Percentiles rank a stretch among this genome's conserved stretches.
Evolutionary conservation across 2,113 vertebrate genomes (phyloP).

Genomic region (Cheilinus undulatus): DNA sequence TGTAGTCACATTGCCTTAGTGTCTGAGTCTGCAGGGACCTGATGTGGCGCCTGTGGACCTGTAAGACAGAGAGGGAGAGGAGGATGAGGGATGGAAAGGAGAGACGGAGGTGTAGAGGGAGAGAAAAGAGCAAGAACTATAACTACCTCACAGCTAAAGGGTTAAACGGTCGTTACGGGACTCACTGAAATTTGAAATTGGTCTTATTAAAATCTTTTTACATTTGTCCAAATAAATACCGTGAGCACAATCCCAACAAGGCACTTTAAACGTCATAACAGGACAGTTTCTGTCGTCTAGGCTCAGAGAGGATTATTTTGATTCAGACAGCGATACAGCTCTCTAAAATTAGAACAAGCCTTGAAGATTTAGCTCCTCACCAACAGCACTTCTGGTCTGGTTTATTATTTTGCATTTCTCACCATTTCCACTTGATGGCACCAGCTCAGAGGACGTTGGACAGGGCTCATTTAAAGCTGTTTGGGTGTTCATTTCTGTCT

Average conservation of each 20-base stretch:
- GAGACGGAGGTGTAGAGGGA: constrained; percentile 10
- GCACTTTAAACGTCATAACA: not conserved
- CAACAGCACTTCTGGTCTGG: not conserved
- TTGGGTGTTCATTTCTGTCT: not conserved
- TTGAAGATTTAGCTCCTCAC: constrained; percentile 30
- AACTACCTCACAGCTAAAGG: constrained; percentile 22
- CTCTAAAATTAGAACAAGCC: constrained; percentile 42
- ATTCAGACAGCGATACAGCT: constrained; percentile 15
- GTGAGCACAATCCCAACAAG: not conserved
- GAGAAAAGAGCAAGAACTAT: constrained; percentile 2
- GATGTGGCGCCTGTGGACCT: constrained; percentile 20
- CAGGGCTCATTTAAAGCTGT: constrained; percentile 2
- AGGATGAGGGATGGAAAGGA: not conserved
- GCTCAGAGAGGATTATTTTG: constrained; percentile 4
- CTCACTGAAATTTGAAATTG: not conserved
- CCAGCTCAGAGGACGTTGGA: constrained; percentile 41
- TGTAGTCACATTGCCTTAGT: constrained; percentile 18
- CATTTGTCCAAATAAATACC: not conserved
- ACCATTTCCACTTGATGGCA: constrained; percentile 62
- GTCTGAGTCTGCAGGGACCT: constrained; percentile 27
- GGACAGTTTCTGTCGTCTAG: not conserved
- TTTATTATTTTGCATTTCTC: constrained; percentile 36
- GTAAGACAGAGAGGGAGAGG: not conserved
- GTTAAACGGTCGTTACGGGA: constrained; percentile 13
- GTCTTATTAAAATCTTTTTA: not conserved